These are phyloP conservation scores for Caenorhabditis wallacei DNA, from an alignment of 2,888 invertebrate genomes.

Conservation along the genomic window DNA sequence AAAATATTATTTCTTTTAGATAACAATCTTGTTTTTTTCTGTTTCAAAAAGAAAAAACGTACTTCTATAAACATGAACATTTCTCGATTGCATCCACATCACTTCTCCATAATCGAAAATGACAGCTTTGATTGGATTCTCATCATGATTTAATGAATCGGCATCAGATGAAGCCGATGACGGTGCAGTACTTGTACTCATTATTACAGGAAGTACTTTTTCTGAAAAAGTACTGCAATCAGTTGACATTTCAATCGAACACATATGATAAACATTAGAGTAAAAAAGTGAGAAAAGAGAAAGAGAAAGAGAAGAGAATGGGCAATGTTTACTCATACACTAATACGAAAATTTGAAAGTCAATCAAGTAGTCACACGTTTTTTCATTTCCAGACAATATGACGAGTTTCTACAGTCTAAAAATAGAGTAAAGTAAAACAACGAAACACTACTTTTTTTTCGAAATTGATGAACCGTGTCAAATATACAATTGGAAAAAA, in stretches of 20 bases:
- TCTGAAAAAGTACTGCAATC: conserved; percentile 18
- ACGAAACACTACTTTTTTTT: conserved; percentile 18
- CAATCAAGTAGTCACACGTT: conserved; percentile 60
- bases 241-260: conserved; percentile 16
- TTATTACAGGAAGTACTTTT: conserved; percentile 8
- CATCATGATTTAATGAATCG: conserved; percentile 60
- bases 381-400: conserved; percentile 26
- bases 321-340: conserved; percentile 43
- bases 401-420: conserved; percentile 17
- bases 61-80: conserved; percentile 68
- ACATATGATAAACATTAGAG: conserved; percentile 46
- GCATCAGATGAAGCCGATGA: conserved; percentile 63
- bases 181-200: conserved; percentile 63
- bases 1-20: conserved; percentile 18
- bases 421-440: conserved; percentile 25
- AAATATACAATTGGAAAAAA: neutral
- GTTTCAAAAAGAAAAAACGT: conserved; percentile 20
- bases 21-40: neutral
- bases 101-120: conserved; percentile 69
- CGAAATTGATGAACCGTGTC: conserved; percentile 8
- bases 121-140: conserved; percentile 64
- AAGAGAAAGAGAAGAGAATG: conserved; percentile 16
- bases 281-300: conserved; percentile 24
- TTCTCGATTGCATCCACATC: conserved; percentile 67
- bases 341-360: conserved; percentile 64